A percentile compares a stretch with the other conserved stretches of the same genome.
Evolutionary conservation across 2,888 invertebrate genomes (phyloP).

Genomic region (Cremastobaeus sp.): DNA sequence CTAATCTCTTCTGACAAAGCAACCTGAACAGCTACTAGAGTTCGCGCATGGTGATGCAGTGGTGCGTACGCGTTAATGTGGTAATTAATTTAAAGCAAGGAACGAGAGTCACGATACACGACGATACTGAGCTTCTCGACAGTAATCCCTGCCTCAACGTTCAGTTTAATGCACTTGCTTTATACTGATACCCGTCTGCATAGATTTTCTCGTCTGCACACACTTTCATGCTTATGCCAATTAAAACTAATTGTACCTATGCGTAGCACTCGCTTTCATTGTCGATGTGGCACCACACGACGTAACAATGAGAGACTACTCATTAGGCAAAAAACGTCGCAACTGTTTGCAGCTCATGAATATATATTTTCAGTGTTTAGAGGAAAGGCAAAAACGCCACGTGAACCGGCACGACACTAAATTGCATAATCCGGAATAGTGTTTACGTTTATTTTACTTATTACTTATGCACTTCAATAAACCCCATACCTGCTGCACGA

Average conservation of each 20-base stretch:
- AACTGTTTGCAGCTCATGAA: no score
- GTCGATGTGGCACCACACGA: constrained; percentile 18
- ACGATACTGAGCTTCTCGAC: constrained; percentile 52
- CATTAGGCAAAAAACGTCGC: constrained; percentile 22
- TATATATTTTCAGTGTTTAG: no score
- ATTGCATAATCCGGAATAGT: no score
- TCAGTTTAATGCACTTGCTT: constrained; percentile 59
- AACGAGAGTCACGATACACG: constrained; percentile 60
- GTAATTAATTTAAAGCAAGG: constrained; percentile 62
- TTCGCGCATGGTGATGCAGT: constrained; percentile 56
- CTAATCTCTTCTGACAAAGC: constrained; percentile 56
- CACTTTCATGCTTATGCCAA: constrained; percentile 51
- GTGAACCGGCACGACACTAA: no score
- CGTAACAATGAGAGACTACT: constrained; percentile 31
- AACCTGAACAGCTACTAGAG: constrained; percentile 56
- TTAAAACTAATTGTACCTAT: constrained; percentile 55
- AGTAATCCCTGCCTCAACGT: constrained; percentile 55
- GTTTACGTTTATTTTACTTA: no score
- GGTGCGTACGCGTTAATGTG: constrained; percentile 62
- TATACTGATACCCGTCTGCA: constrained; percentile 53
- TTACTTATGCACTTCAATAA: no score
- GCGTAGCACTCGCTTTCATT: constrained; percentile 30
- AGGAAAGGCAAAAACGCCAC: no score
- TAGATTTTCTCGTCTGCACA: constrained; percentile 48
- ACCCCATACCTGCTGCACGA: no score